These are phyloP conservation scores for Sebastes ruberrimus DNA, from an alignment of 2,797 vertebrate genomes.

Conservation along the genomic window DNA sequence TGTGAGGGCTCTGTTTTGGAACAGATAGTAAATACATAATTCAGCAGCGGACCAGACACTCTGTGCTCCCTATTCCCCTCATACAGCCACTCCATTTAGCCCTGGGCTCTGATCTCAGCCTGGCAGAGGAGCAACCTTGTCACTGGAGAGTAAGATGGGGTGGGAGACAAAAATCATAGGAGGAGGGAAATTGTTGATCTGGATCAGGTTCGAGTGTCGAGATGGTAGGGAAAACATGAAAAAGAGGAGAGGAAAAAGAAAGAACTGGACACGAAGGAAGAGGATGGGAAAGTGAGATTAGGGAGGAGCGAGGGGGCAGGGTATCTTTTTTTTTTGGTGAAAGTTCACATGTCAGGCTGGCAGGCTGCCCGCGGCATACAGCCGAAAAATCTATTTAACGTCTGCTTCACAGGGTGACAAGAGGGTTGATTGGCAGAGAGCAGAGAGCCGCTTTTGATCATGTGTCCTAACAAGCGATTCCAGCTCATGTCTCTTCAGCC, in stretches of 20 bases:
- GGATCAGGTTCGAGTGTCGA: slow-evolving; percentile 26
- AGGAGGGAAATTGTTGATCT: slow-evolving; percentile 40
- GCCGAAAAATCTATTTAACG: slow-evolving; percentile 94
- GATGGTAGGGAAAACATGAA: background rate
- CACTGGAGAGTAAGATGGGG: slow-evolving; percentile 50
- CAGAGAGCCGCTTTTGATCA: slow-evolving; percentile 96
- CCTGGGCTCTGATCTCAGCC: slow-evolving; percentile 67
- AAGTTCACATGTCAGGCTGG: slow-evolving; percentile 94
- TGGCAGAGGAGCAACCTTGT: slow-evolving; percentile 65
- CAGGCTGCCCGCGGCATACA: slow-evolving; percentile 86
- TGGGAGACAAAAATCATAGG: slow-evolving; percentile 46
- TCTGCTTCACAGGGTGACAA: slow-evolving; percentile 92
- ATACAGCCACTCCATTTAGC: slow-evolving; percentile 72
- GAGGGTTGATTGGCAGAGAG: slow-evolving; percentile 97
- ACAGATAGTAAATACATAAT: slow-evolving; percentile 78
- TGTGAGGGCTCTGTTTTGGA: slow-evolving; percentile 72
- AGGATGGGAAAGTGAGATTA: slow-evolving; percentile 79
- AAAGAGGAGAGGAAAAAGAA: slow-evolving; percentile 5
- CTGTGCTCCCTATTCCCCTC: slow-evolving; percentile 48
- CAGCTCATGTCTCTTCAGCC: slow-evolving; percentile 94
- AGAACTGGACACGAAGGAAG: slow-evolving; percentile 77
- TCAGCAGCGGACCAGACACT: slow-evolving; percentile 61
- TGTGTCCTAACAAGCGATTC: slow-evolving; percentile 98
- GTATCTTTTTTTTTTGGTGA: slow-evolving; percentile 82
- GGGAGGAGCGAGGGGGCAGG: slow-evolving; percentile 82